These are phyloP conservation scores for Antennarius maculatus DNA, from an alignment of 2,797 vertebrate species.

Conservation along the genomic window DNA sequence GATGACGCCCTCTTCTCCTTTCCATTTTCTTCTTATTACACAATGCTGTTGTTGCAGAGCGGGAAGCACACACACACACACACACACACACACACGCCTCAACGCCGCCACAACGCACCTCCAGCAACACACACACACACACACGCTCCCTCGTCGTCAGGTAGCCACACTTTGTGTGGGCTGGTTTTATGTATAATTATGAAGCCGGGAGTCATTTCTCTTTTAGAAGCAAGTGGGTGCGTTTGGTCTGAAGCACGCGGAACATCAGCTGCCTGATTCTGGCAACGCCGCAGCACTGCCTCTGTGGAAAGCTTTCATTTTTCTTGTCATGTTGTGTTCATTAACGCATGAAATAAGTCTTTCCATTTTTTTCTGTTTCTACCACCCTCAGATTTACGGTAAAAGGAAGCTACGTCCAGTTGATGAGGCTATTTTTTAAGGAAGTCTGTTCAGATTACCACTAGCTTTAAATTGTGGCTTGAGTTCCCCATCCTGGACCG, in stretches of 20 bases:
- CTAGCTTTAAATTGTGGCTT: background rate
- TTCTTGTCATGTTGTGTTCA: conserved; percentile 13
- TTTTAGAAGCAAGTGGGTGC: conserved; percentile 74
- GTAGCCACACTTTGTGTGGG: conserved; percentile 75
- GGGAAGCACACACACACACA: conserved; percentile 33
- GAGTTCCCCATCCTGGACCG: background rate
- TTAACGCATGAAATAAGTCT: conserved; percentile 11
- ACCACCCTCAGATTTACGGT: background rate
- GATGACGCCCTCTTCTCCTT: conserved; percentile 43
- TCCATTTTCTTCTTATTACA: conserved; percentile 44
- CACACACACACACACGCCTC: conserved; percentile 17
- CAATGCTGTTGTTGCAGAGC: conserved; percentile 59
- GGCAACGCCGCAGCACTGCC: conserved; percentile 49
- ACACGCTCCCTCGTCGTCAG: conserved; percentile 65
- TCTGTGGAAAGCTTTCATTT: conserved; percentile 60
- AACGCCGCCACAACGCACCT: conserved; percentile 26
- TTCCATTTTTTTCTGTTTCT: background rate
- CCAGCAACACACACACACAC: conserved; percentile 35
- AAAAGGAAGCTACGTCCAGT: too few species aligned
- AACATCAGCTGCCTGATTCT: conserved; percentile 60
- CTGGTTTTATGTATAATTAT: conserved; percentile 74
- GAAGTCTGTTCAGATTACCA: too few species aligned
- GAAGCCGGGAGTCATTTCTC: conserved; percentile 67
- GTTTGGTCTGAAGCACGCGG: conserved; percentile 60
- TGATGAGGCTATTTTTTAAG: too few species aligned